Conservation (phyloP, 2,888 invertebrate species). For the Drosophila anomalipes region DNA sequence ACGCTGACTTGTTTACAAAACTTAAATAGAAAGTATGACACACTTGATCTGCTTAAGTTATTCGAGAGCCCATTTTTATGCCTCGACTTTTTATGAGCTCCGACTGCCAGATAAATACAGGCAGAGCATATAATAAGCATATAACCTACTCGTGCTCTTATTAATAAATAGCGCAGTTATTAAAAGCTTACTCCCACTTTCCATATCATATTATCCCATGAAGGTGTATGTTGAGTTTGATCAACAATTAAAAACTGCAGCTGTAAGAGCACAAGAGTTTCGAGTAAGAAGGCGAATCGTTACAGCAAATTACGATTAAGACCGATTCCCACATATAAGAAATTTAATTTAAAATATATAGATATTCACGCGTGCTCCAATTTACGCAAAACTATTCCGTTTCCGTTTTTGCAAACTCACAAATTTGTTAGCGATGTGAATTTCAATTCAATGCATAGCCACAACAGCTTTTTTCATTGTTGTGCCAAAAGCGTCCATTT, state of each 20-base stretch:
- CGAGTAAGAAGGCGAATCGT: too few relatives aligned
- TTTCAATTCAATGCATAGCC: neutral
- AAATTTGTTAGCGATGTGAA: neutral
- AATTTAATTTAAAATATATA: neutral
- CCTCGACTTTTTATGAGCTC: constrained; percentile 1
- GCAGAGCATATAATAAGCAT: neutral
- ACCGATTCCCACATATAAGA: neutral
- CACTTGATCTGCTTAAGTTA: neutral
- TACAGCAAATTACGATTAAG: neutral
- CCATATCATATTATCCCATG: neutral
- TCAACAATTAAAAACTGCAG: neutral
- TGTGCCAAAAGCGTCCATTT: neutral
- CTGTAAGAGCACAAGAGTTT: neutral
- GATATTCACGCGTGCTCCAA: neutral
- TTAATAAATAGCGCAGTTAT: neutral
- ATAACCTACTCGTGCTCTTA: neutral
- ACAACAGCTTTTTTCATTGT: neutral
- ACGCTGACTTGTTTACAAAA: constrained; percentile 5
- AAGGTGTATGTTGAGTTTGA: neutral
- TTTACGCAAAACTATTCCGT: neutral
- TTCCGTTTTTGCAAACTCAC: neutral
- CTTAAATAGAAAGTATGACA: constrained; percentile 2
- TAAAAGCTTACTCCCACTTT: neutral
- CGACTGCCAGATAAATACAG: neutral
- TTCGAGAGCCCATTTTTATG: neutral